phyloP scores from a whole-genome alignment of 2,888 invertebrate genomes.

The Alloscopus bannaensis region DNA sequence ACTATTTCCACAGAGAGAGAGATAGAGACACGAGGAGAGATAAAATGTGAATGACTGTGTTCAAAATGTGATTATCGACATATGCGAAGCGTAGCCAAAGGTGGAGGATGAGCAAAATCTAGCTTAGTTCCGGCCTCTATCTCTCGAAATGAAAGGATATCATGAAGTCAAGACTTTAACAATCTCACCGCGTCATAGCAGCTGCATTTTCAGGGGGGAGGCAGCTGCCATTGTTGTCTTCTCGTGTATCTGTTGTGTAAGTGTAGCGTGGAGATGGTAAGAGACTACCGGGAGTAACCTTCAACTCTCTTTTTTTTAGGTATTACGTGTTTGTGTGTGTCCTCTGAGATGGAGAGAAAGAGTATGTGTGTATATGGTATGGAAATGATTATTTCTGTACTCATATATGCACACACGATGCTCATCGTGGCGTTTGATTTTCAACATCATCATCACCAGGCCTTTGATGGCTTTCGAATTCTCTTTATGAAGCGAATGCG shows the following conservation, averaged over 20 bases:
- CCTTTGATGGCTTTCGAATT: conserved; percentile 11
- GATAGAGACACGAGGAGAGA: conserved; percentile 24
- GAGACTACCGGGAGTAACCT: conserved; percentile 63
- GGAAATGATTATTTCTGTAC: not conserved
- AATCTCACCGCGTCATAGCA: conserved; percentile 19
- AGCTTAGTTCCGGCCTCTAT: conserved; percentile 67
- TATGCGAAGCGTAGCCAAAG: conserved; percentile 72
- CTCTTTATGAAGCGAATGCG: conserved; percentile 38
- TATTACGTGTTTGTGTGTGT: not conserved
- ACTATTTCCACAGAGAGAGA: not conserved
- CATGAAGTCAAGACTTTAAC: conserved; percentile 46
- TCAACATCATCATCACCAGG: too few species aligned
- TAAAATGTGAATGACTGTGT: conserved; percentile 60
- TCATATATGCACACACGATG: not conserved
- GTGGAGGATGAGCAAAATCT: conserved; percentile 66
- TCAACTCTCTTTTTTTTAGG: conserved; percentile 38
- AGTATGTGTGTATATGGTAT: not conserved
- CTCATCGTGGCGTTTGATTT: too few species aligned
- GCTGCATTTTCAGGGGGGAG: conserved; percentile 21
- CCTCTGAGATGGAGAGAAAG: conserved; percentile 20
- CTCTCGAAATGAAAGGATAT: conserved; percentile 58
- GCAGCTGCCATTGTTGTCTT: not conserved
- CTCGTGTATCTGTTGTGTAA: conserved; percentile 28
- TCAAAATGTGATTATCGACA: conserved; percentile 66
- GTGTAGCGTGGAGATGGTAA: conserved; percentile 63